Evolutionary conservation across 1,140 invertebrate genomes (phyloP).

Genomic region (Pseudomyrmex gracilis): DNA sequence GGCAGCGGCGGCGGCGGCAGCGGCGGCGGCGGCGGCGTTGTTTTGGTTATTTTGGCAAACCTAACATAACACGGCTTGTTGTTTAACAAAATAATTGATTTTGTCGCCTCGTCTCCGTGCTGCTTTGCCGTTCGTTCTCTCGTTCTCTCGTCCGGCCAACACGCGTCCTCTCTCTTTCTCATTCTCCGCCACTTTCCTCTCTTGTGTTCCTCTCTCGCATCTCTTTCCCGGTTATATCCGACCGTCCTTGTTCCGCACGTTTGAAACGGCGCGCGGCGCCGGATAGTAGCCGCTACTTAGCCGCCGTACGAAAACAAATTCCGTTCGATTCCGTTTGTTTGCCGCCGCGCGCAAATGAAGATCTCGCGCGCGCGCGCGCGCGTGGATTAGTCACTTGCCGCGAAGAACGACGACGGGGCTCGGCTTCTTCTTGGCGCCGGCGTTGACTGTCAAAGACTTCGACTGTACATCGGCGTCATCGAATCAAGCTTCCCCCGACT

Average conservation of each 20-base stretch:
- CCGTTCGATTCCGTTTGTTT: constrained; percentile 73
- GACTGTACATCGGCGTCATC: neutral
- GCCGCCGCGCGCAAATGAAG: constrained; percentile 52
- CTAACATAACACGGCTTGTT: constrained; percentile 83
- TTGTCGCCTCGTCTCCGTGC: constrained; percentile 74
- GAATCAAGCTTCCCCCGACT: neutral
- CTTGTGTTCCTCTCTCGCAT: neutral
- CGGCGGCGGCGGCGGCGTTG: constrained; percentile 66
- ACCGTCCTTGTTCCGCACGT: constrained; percentile 8
- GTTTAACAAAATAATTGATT: constrained; percentile 84
- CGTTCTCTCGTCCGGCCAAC: constrained; percentile 22
- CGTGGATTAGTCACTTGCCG: constrained; percentile 48
- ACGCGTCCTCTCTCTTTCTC: constrained; percentile 37
- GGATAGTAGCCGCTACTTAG: constrained; percentile 73
- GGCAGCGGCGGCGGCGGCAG: neutral
- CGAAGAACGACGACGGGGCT: constrained; percentile 29
- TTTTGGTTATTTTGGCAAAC: constrained; percentile 84
- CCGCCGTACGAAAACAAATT: constrained; percentile 75
- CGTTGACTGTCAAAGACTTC: neutral
- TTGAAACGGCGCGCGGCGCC: constrained; percentile 66
- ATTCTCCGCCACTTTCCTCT: constrained; percentile 21
- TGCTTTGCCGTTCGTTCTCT: constrained; percentile 1
- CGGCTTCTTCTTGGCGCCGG: constrained; percentile 35
- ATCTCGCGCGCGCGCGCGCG: too few relatives aligned
- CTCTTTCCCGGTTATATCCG: neutral